Evolutionary conservation across 2,797 vertebrate species (phyloP).

Genomic region (Stomatorhinus walkeri): DNA sequence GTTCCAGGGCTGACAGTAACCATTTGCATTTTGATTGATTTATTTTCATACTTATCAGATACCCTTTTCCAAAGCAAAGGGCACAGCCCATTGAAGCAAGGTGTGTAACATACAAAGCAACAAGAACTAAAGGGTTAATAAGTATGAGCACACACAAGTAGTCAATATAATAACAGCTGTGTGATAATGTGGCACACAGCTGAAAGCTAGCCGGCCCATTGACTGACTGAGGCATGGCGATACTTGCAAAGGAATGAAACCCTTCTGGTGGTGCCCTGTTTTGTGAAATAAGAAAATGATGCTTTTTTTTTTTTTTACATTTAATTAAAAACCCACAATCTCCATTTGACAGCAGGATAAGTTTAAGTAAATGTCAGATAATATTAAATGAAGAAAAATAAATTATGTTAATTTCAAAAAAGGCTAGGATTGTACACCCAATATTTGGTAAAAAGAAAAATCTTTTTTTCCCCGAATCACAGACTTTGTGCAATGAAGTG

Average conservation of each 20-base stretch:
- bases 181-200: background rate
- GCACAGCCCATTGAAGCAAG: background rate
- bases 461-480: background rate
- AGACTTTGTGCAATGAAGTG: background rate
- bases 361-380: background rate
- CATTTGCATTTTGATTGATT: conserved; percentile 15
- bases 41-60: conserved; percentile 12
- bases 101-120: background rate
- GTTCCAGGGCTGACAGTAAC: background rate
- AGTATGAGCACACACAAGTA: background rate
- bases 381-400: background rate
- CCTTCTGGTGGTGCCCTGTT: background rate
- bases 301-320: background rate
- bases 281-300: background rate
- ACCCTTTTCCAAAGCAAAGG: conserved; percentile 7
- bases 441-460: background rate
- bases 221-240: background rate
- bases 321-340: background rate
- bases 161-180: background rate
- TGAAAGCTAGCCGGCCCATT: background rate
- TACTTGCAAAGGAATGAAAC: background rate
- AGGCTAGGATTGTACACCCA: background rate
- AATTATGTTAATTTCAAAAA: background rate
- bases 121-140: background rate
- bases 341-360: background rate